Percentiles rank a stretch among this genome's conserved stretches.
phyloP scores from a whole-genome alignment of 2,888 invertebrate species.

The Macrophya alboannulata region DNA sequence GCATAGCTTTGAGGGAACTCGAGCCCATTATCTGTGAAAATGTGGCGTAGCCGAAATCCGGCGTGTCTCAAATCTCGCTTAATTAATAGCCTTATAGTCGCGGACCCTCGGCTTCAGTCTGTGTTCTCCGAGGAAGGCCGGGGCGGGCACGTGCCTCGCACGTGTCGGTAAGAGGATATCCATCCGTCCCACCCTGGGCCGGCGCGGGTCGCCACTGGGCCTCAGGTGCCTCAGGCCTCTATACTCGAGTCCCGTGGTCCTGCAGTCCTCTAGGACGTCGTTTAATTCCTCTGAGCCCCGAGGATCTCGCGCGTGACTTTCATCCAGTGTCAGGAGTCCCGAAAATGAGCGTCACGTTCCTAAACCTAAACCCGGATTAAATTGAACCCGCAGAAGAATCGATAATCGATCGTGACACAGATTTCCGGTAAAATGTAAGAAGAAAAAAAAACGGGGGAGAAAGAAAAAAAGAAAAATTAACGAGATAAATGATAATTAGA shows the following conservation, averaged over 20 bases:
- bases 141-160: conserved; percentile 77
- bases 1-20: conserved; percentile 56
- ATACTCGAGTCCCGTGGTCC: neutral
- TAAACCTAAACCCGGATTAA: neutral
- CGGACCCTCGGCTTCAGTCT: conserved; percentile 64
- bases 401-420: neutral
- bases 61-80: conserved; percentile 76
- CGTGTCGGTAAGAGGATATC: conserved; percentile 80
- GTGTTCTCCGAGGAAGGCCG: conserved; percentile 66
- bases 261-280: neutral
- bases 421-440: neutral
- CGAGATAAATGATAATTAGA: neutral
- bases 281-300: neutral
- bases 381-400: neutral
- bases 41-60: conserved; percentile 68
- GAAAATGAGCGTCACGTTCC: conserved; percentile 19
- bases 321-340: neutral
- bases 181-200: conserved; percentile 64
- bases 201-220: conserved; percentile 1
- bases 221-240: conserved; percentile 55
- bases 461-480: neutral
- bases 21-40: conserved; percentile 59
- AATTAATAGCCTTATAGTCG: conserved; percentile 76
- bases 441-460: neutral
- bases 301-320: conserved; percentile 2